These are phyloP conservation scores for Mellilla xanthometata DNA, from an alignment of 2,888 invertebrate genomes.

Conservation along the genomic window DNA sequence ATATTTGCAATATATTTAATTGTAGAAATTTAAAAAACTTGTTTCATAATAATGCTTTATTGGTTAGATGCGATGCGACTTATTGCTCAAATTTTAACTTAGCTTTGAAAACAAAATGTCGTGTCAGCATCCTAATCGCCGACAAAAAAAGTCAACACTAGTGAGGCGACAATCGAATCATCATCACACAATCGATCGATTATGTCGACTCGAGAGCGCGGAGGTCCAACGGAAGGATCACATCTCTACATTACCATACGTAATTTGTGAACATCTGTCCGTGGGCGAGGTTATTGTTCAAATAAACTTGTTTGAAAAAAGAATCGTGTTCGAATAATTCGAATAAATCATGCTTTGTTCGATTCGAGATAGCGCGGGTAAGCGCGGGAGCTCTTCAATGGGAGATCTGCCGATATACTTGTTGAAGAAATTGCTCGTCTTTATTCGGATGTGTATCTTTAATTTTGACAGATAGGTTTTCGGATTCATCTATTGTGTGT, in stretches of 20 bases:
- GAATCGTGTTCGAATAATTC: constrained; percentile 15
- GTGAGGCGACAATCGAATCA: constrained; percentile 50
- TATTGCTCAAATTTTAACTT: too few species aligned
- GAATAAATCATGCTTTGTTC: constrained; percentile 23
- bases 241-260: constrained; percentile 75
- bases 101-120: too few species aligned
- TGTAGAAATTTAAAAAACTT: too few species aligned
- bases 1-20: too few species aligned
- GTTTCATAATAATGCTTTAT: too few species aligned
- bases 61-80: too few species aligned
- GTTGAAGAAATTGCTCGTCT: constrained; percentile 14
- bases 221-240: constrained; percentile 79
- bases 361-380: constrained; percentile 23
- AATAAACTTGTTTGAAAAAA: constrained; percentile 21
- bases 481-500: too few species aligned
- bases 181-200: constrained; percentile 64
- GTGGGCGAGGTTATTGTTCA: constrained; percentile 71
- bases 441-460: background rate
- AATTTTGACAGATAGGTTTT: background rate
- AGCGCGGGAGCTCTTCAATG: constrained; percentile 21
- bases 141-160: constrained; percentile 41
- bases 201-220: constrained; percentile 55
- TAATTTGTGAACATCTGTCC: constrained; percentile 73
- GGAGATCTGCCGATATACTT: constrained; percentile 19
- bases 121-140: constrained; percentile 21